Conservation (phyloP, 1,140 invertebrate species). For the Drepana arcuata region DNA sequence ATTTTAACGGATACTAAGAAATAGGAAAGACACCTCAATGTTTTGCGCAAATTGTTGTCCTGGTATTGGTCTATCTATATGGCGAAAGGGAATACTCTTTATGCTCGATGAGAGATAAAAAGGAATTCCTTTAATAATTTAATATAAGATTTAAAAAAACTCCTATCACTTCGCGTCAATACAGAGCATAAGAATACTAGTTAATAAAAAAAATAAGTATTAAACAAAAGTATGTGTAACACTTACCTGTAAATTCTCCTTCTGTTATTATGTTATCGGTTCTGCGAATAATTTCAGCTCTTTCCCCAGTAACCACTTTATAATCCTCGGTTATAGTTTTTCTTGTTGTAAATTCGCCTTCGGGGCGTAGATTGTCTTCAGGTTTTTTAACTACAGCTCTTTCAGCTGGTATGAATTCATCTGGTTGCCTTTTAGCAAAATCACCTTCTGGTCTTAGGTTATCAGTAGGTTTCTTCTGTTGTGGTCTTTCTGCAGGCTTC, state of each 20-base stretch:
- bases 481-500: constrained; percentile 59
- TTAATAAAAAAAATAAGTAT: no score
- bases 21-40: no score
- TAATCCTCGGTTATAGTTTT: constrained; percentile 73
- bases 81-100: no score
- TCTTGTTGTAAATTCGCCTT: constrained; percentile 63
- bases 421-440: constrained; percentile 53
- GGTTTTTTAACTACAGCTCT: constrained; percentile 39
- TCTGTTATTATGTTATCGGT: constrained; percentile 75
- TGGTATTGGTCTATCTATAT: no score
- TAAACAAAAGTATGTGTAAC: no score
- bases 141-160: no score
- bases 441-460: constrained; percentile 52
- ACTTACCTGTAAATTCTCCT: constrained; percentile 71
- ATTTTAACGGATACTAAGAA: no score
- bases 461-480: constrained; percentile 34
- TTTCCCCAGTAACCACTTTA: constrained; percentile 72
- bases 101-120: no score
- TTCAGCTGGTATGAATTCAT: constrained; percentile 54
- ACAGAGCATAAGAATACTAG: no score
- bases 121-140: no score
- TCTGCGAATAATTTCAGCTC: constrained; percentile 74
- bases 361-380: constrained; percentile 34
- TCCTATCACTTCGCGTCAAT: no score
- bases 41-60: no score